Conservation (phyloP, 1,140 invertebrate species). For the Elysia chlorotica region DNA sequence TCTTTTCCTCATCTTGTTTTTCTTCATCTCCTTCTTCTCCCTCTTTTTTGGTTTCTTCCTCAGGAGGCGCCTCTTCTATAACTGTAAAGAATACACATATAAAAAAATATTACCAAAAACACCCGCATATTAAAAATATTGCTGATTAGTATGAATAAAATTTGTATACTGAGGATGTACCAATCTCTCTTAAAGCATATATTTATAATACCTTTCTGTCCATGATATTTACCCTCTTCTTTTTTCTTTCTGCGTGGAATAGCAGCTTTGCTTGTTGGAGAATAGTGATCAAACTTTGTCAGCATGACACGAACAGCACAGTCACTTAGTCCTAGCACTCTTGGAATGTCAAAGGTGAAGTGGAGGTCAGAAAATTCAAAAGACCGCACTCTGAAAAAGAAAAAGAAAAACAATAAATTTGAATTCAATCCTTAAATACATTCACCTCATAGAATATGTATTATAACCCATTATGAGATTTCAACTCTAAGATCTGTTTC, state of each 20-base stretch:
- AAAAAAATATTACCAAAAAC: not conserved
- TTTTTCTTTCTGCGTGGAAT: slow-evolving; percentile 46
- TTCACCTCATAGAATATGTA: too few relatives aligned
- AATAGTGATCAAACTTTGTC: slow-evolving; percentile 59
- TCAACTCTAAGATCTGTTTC: too few relatives aligned
- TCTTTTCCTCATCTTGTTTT: slow-evolving; percentile 33
- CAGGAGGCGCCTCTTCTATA: too few relatives aligned
- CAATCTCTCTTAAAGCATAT: not conserved
- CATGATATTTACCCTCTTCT: slow-evolving; percentile 5
- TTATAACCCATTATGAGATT: too few relatives aligned
- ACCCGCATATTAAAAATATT: not conserved
- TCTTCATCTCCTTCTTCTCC: slow-evolving; percentile 34
- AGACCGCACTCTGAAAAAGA: slow-evolving; percentile 51
- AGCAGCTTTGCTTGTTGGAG: slow-evolving; percentile 51
- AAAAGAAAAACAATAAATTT: too few relatives aligned
- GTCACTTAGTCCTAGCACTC: slow-evolving; percentile 52
- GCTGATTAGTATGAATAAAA: not conserved
- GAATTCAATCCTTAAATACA: too few relatives aligned
- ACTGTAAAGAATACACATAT: not conserved
- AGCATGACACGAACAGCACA: slow-evolving; percentile 52
- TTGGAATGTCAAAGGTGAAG: slow-evolving; percentile 58
- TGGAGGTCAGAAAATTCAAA: slow-evolving; percentile 55
- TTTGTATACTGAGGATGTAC: not conserved
- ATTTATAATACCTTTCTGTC: not conserved
- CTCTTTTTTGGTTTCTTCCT: slow-evolving; percentile 6